phyloP scores from a whole-genome alignment of 2,113 vertebrate species.

The Otocyon megalotis region DNA sequence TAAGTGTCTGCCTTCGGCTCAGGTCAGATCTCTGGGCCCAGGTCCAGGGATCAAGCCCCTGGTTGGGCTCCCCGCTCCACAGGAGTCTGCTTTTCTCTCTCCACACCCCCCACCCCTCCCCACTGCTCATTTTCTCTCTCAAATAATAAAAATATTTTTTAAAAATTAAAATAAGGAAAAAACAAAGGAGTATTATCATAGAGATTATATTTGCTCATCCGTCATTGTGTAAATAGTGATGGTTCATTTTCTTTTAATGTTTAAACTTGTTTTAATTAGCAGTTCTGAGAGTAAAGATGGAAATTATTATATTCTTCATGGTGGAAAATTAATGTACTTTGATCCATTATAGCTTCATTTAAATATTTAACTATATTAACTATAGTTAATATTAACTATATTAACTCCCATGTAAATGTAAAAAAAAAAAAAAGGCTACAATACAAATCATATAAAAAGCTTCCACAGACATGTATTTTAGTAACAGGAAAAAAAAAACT shows the following conservation, averaged over 20 bases:
- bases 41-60: no score
- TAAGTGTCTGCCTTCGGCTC: no score
- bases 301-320: background rate
- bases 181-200: no score
- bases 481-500: background rate
- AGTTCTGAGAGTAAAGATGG: background rate
- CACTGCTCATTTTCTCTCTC: no score
- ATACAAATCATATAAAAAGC: background rate
- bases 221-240: background rate
- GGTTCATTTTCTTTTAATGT: background rate
- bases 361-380: background rate
- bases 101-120: no score
- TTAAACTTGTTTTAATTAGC: conserved; percentile 33
- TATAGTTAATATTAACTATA: background rate
- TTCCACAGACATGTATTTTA: background rate
- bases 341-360: background rate
- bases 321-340: background rate
- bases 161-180: background rate
- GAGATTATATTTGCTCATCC: background rate
- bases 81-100: no score
- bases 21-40: no score
- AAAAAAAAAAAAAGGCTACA: background rate
- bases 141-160: no score
- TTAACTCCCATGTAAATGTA: background rate
- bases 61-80: no score